Conservation (phyloP, 2,888 invertebrate species). For the Xylota sylvarum region DNA sequence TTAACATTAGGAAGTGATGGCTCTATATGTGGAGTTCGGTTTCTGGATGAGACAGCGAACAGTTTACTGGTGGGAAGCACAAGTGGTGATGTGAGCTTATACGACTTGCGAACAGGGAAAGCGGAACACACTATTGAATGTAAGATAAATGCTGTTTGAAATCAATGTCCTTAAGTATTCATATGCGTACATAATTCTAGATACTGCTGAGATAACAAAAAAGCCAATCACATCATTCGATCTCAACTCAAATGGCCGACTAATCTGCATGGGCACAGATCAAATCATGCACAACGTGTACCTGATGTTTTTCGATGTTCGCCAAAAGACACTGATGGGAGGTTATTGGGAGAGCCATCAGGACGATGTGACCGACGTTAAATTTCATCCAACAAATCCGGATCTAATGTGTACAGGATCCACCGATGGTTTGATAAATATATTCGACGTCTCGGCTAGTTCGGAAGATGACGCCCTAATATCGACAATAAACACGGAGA, state of each 20-base stretch:
- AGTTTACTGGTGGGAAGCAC: conserved; percentile 81
- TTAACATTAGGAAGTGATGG: not conserved
- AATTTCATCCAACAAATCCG: conserved; percentile 89
- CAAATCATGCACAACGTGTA: conserved; percentile 89
- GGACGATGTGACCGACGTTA: conserved; percentile 91
- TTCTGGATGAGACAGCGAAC: conserved; percentile 81
- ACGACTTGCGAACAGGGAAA: conserved; percentile 85
- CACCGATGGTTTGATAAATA: conserved; percentile 93
- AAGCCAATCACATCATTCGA: conserved; percentile 91
- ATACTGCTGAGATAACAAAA: conserved; percentile 16
- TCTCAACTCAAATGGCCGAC: conserved; percentile 88
- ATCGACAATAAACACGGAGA: conserved; percentile 91
- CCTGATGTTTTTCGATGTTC: conserved; percentile 92
- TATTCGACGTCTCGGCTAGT: conserved; percentile 90
- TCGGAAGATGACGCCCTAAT: conserved; percentile 92
- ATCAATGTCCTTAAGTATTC: conserved; percentile 81
- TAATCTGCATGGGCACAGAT: conserved; percentile 92
- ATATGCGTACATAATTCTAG: not conserved
- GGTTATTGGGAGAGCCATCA: conserved; percentile 94
- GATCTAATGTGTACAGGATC: conserved; percentile 91
- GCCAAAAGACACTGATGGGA: conserved; percentile 88
- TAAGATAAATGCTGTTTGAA: conserved; percentile 71
- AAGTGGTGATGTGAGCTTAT: conserved; percentile 80
- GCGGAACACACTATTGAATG: conserved; percentile 82
- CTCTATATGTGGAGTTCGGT: conserved; percentile 81